phyloP scores from a whole-genome alignment of 2,888 invertebrate species.

The Sipha maydis region DNA sequence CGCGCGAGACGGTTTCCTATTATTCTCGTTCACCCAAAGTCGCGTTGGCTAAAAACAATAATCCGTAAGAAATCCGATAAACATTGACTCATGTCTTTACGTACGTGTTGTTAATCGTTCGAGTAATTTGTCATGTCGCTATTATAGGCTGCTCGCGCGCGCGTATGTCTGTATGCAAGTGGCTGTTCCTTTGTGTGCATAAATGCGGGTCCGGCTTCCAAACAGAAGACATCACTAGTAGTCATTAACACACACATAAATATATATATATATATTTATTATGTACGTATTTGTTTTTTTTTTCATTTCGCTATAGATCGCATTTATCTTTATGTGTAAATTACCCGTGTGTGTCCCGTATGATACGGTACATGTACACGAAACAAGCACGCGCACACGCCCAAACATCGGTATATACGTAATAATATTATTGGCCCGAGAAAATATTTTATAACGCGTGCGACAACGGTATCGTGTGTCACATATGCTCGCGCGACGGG shows the following conservation, averaged over 20 bases:
- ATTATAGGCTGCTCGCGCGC: background rate
- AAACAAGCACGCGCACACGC: background rate
- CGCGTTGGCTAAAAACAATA: background rate
- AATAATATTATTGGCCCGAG: background rate
- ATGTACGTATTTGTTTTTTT: conserved; percentile 21
- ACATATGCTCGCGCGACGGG: background rate
- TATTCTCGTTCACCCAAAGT: background rate
- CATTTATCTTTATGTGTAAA: conserved; percentile 58
- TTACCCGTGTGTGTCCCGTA: conserved; percentile 59
- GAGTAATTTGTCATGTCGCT: conserved; percentile 39
- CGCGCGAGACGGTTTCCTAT: background rate
- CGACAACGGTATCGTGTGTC: conserved; percentile 49
- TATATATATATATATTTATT: no score
- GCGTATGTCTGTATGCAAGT: background rate
- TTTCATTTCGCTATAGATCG: conserved; percentile 21
- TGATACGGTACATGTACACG: background rate
- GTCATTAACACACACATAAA: conserved; percentile 19
- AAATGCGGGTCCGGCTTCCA: conserved; percentile 47
- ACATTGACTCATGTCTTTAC: no score
- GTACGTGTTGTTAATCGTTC: conserved; percentile 30
- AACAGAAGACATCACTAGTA: conserved; percentile 51
- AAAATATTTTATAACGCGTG: conserved; percentile 30
- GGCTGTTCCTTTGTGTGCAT: conserved; percentile 33
- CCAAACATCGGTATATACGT: background rate
- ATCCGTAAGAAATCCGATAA: background rate